These are phyloP conservation scores for Thamnaconus septentrionalis DNA, from an alignment of 2,113 vertebrate genomes.

Conservation along the genomic window DNA sequence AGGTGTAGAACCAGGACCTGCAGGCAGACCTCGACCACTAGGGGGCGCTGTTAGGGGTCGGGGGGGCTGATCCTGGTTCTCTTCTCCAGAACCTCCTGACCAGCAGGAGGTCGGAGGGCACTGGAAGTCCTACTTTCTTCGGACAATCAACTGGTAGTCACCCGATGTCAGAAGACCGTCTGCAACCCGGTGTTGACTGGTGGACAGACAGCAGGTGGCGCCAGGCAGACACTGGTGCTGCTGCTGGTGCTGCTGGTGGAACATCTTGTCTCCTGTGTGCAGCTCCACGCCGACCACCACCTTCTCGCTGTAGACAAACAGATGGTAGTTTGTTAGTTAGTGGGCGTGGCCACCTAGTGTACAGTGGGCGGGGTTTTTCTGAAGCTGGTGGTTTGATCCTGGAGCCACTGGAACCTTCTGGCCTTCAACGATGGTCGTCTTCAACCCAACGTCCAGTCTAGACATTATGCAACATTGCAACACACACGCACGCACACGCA, in stretches of 20 bases:
- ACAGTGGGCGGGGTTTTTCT: no score
- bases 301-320: no score
- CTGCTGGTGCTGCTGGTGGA: slow-evolving; percentile 35
- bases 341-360: no score
- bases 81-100: slow-evolving; percentile 13
- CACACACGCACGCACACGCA: slow-evolving; percentile 9
- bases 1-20: slow-evolving; percentile 79
- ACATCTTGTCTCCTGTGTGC: slow-evolving; percentile 30
- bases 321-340: no score
- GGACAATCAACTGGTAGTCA: not conserved
- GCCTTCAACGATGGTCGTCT: no score
- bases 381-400: no score
- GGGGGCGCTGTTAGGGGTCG: not conserved
- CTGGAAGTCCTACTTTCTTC: slow-evolving; percentile 26
- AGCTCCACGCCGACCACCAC: no score
- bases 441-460: slow-evolving; percentile 31
- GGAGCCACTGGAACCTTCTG: no score
- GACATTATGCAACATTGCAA: slow-evolving; percentile 60
- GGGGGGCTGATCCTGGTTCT: slow-evolving; percentile 1
- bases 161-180: no score
- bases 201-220: no score
- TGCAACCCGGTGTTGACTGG: no score
- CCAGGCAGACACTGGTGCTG: slow-evolving; percentile 16
- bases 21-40: no score
- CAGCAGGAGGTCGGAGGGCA: slow-evolving; percentile 45